Percentiles rank a stretch among this genome's conserved stretches.
These are phyloP conservation scores for Heteronetta atricapilla DNA, from an alignment of 2,113 vertebrate genomes.

Conservation along the genomic window DNA sequence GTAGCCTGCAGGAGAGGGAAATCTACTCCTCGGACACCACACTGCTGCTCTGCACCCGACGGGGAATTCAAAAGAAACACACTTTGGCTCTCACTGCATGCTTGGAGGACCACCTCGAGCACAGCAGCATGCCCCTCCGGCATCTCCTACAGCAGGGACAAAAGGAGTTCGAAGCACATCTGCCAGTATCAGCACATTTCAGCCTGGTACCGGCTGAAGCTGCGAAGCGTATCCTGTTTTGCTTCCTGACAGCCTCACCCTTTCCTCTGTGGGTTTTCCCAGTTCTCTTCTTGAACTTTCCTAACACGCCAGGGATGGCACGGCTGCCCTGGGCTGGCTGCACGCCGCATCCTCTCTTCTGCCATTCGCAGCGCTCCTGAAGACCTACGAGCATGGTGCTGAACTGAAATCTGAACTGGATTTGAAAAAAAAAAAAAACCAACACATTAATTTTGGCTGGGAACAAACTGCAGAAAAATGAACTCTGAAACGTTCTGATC, in stretches of 20 bases:
- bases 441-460: neutral
- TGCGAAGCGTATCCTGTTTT: too few relatives aligned
- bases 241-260: too few relatives aligned
- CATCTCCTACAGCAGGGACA: neutral
- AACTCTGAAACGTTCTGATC: neutral
- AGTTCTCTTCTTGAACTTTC: neutral
- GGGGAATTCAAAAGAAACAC: neutral
- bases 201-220: too few relatives aligned
- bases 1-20: neutral
- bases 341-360: neutral
- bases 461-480: neutral
- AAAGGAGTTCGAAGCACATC: neutral
- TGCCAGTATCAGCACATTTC: too few relatives aligned
- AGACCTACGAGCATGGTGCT: neutral
- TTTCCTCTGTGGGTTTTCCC: neutral
- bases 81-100: neutral
- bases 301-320: neutral
- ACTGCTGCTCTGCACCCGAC: neutral
- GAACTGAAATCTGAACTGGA: neutral
- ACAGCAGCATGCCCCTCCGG: neutral
- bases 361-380: neutral
- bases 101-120: neutral
- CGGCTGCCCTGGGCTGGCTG: too few relatives aligned
- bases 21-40: fast-evolving
- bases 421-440: neutral